These are phyloP conservation scores for Oryzias celebensis DNA, from an alignment of 2,113 vertebrate genomes.

Conservation along the genomic window DNA sequence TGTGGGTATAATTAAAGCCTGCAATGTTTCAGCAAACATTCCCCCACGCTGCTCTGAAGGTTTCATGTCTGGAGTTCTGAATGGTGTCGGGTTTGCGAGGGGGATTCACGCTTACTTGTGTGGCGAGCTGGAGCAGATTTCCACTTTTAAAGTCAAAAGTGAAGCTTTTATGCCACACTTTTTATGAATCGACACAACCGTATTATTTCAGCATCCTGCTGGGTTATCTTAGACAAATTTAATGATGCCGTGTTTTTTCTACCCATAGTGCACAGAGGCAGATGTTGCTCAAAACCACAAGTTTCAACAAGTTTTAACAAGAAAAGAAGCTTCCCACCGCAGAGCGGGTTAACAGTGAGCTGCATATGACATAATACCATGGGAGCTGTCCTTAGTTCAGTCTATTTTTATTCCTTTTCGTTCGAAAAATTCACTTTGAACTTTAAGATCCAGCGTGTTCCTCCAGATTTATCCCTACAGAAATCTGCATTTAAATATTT, in stretches of 20 bases:
- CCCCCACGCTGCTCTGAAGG: constrained; percentile 19
- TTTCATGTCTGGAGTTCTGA: constrained; percentile 34
- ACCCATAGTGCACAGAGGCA: not conserved
- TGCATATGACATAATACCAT: too few species aligned
- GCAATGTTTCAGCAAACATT: constrained; percentile 37
- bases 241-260: not conserved
- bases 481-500: constrained; percentile 43
- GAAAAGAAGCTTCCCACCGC: constrained; percentile 51
- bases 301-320: constrained; percentile 52
- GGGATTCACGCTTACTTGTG: constrained; percentile 43
- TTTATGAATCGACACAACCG: not conserved
- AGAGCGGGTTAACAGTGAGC: constrained; percentile 10
- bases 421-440: not conserved
- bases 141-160: not conserved
- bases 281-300: constrained; percentile 29
- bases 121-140: constrained; percentile 19
- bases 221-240: not conserved
- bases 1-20: constrained; percentile 24
- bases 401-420: too few species aligned
- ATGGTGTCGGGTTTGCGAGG: constrained; percentile 26
- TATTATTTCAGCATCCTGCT: constrained; percentile 26
- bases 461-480: constrained; percentile 31
- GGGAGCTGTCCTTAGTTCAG: too few species aligned
- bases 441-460: constrained; percentile 47
- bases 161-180: constrained; percentile 2